A percentile compares a stretch with the other conserved stretches of the same genome.
These are phyloP conservation scores for Drosophila dives DNA, from an alignment of 2,888 invertebrate species.

Conservation along the genomic window DNA sequence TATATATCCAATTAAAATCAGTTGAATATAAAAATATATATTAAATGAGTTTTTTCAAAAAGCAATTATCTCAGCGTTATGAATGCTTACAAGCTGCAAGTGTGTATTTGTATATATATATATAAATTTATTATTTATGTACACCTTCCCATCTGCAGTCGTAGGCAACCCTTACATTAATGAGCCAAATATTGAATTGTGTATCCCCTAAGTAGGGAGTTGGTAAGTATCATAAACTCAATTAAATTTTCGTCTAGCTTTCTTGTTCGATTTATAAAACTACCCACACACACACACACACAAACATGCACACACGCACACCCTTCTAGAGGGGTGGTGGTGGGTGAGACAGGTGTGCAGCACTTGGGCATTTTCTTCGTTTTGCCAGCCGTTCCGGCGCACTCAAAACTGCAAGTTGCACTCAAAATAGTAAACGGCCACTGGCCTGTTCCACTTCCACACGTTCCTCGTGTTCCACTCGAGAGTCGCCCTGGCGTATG, in stretches of 20 bases:
- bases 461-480: slow-evolving; percentile 52
- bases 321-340: background rate
- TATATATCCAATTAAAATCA: background rate
- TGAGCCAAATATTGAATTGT: slow-evolving; percentile 66
- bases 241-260: slow-evolving; percentile 64
- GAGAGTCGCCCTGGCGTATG: slow-evolving; percentile 33
- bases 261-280: slow-evolving; percentile 17
- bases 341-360: slow-evolving; percentile 30
- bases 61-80: slow-evolving; percentile 30
- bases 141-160: slow-evolving; percentile 34
- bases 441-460: slow-evolving; percentile 35
- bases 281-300: slow-evolving; percentile 4
- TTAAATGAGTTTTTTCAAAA: slow-evolving; percentile 9
- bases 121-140: slow-evolving; percentile 2
- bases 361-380: slow-evolving; percentile 4
- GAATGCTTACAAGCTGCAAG: background rate
- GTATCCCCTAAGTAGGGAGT: slow-evolving; percentile 26
- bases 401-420: slow-evolving; percentile 55
- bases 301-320: background rate
- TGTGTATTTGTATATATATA: background rate
- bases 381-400: slow-evolving; percentile 24
- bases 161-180: slow-evolving; percentile 45
- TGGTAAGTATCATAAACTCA: slow-evolving; percentile 53
- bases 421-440: slow-evolving; percentile 33
- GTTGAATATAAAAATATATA: background rate